Conservation (phyloP, 1,140 invertebrate genomes). For the Bombus polaris region DNA sequence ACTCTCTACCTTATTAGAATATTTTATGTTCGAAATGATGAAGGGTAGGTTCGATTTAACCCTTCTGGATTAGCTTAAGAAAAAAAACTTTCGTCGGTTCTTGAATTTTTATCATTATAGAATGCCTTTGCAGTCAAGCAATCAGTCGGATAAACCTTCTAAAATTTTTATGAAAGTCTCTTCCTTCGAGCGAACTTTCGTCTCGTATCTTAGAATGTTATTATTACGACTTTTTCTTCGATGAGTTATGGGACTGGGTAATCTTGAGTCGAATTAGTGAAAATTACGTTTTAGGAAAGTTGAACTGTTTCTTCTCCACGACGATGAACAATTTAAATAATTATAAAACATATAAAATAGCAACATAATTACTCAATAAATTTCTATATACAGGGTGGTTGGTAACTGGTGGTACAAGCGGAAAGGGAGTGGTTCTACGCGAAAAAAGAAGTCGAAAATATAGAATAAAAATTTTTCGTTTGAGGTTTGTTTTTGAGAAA, state of each 20-base stretch:
- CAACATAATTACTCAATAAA: too few relatives aligned
- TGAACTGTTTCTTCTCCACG: not conserved
- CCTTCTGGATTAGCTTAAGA: not conserved
- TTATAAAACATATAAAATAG: too few relatives aligned
- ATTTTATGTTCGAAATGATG: slow-evolving; percentile 55
- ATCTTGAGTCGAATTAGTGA: not conserved
- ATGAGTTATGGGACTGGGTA: not conserved
- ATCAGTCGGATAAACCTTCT: not conserved
- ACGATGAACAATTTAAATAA: too few relatives aligned
- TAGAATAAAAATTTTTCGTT: too few relatives aligned
- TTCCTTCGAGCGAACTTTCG: not conserved
- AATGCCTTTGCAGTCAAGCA: not conserved
- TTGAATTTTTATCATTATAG: slow-evolving; percentile 15
- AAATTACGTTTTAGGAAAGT: not conserved
- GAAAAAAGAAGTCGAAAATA: too few relatives aligned
- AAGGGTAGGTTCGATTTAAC: slow-evolving; percentile 18
- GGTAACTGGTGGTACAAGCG: too few relatives aligned
- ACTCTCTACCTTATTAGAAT: slow-evolving; percentile 55
- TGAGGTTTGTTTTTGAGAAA: too few relatives aligned
- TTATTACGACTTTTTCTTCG: not conserved
- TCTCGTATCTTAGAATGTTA: not conserved
- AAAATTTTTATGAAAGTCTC: slow-evolving; percentile 25
- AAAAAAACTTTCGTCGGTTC: not conserved
- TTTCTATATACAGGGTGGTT: too few relatives aligned
- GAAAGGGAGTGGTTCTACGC: too few relatives aligned